A percentile compares a stretch with the other conserved stretches of the same genome.
These are phyloP conservation scores for Apogon talboti DNA, from an alignment of 2,797 vertebrate species.

Conservation along the genomic window DNA sequence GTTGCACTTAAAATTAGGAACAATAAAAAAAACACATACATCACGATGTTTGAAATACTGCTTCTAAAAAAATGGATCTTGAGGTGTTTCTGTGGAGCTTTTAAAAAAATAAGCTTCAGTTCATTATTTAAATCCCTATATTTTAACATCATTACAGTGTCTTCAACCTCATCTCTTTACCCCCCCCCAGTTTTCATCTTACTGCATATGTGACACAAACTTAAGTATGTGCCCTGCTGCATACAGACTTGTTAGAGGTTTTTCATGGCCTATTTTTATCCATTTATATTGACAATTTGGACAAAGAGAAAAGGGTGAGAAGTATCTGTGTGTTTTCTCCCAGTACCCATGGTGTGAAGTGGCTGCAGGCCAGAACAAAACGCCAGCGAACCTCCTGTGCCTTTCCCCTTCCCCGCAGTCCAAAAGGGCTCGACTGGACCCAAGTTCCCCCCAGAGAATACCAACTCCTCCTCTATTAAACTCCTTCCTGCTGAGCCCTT, in stretches of 20 bases:
- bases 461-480: conserved; percentile 73
- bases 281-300: conserved; percentile 20
- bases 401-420: conserved; percentile 39
- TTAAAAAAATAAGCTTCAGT: neutral
- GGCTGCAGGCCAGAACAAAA: conserved; percentile 41
- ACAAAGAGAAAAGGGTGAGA: conserved; percentile 33
- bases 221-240: neutral
- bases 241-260: neutral
- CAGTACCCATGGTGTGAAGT: conserved; percentile 25
- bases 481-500: conserved; percentile 80
- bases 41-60: neutral
- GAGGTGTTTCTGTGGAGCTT: neutral
- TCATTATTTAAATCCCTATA: conserved; percentile 9
- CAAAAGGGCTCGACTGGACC: conserved; percentile 54
- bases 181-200: neutral
- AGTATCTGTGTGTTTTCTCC: conserved; percentile 25
- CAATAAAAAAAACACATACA: neutral
- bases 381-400: conserved; percentile 34
- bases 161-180: neutral
- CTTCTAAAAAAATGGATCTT: neutral
- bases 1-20: conserved; percentile 15
- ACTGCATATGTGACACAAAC: neutral
- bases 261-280: conserved; percentile 3
- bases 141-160: neutral
- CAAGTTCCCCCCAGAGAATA: conserved; percentile 64